Conservation (phyloP, 64 coral and sea anemone genomes). For the Porites lutea region DNA sequence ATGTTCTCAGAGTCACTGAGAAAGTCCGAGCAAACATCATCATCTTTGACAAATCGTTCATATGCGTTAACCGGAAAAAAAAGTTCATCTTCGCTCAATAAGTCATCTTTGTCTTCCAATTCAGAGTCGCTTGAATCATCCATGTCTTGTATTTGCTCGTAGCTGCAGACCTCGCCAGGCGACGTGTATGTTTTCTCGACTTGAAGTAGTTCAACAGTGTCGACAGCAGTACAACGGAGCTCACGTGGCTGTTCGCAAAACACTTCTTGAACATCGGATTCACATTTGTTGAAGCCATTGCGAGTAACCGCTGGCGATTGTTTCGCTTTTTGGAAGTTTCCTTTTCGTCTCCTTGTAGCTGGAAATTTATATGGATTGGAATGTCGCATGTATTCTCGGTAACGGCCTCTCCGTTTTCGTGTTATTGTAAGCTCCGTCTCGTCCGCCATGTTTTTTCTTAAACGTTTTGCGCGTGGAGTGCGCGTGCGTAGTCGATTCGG, state of each 20-base stretch:
- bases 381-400: slow-evolving; percentile 67
- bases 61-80: background rate
- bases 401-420: slow-evolving; percentile 47
- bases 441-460: slow-evolving; percentile 62
- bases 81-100: slow-evolving; percentile 24
- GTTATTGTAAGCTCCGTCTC: background rate
- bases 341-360: slow-evolving; percentile 58
- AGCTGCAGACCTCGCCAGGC: slow-evolving; percentile 45
- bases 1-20: background rate
- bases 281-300: slow-evolving; percentile 48
- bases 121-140: background rate
- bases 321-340: slow-evolving; percentile 33
- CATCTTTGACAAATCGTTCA: slow-evolving; percentile 37
- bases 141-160: slow-evolving; percentile 16
- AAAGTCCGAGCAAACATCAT: slow-evolving; percentile 14
- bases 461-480: background rate
- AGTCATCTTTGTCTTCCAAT: slow-evolving; percentile 22
- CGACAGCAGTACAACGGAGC: slow-evolving; percentile 29
- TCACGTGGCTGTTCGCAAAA: slow-evolving; percentile 57
- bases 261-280: slow-evolving; percentile 57
- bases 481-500: slow-evolving; percentile 3
- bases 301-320: slow-evolving; percentile 30
- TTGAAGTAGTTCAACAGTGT: background rate
- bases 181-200: slow-evolving; percentile 5
- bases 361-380: slow-evolving; percentile 61